These are phyloP conservation scores for Clepsis dumicolana DNA, from an alignment of 2,888 invertebrate species.

Conservation along the genomic window DNA sequence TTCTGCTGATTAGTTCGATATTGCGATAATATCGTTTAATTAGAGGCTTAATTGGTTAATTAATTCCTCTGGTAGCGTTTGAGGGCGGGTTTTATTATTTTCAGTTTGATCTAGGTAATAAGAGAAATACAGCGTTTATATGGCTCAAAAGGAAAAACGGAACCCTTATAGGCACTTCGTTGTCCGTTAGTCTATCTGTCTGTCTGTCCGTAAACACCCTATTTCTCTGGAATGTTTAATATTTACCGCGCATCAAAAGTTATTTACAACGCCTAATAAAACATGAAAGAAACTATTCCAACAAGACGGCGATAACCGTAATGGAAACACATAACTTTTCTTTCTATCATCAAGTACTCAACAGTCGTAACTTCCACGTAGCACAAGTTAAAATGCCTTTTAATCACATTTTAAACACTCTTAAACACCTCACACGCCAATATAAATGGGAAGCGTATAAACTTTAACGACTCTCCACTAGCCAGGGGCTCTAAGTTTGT, in stretches of 20 bases:
- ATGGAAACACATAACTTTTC: not conserved
- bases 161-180: too few species aligned
- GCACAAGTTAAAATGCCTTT: not conserved
- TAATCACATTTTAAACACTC: not conserved
- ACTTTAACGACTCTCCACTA: not conserved
- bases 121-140: too few species aligned
- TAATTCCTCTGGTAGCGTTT: not conserved
- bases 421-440: not conserved
- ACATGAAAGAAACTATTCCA: too few species aligned
- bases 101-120: too few species aligned
- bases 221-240: too few species aligned
- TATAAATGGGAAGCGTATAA: not conserved
- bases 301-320: not conserved
- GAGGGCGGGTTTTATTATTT: not conserved
- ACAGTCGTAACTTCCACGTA: not conserved
- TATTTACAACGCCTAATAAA: too few species aligned
- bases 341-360: not conserved
- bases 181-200: too few species aligned
- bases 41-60: not conserved
- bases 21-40: not conserved
- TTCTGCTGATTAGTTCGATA: not conserved
- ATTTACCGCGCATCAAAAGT: too few species aligned
- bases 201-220: too few species aligned
- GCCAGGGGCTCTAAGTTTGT: not conserved
- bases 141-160: too few species aligned